Evolutionary conservation across 2,797 vertebrate genomes (phyloP), one percentile per base, ranked within the genome.

Genomic region (Botia kubotai): DNA sequence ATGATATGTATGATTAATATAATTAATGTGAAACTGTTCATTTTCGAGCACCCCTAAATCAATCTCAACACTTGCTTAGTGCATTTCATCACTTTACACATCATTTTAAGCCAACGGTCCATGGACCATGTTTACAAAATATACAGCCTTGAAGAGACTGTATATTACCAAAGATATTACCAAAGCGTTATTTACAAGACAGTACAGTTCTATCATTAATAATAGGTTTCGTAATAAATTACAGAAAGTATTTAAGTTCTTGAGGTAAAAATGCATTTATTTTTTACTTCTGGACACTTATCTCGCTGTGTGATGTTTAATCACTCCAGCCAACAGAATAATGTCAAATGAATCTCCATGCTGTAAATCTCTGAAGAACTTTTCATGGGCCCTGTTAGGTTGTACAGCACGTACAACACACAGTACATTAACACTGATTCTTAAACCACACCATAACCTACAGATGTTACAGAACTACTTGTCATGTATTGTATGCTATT

Each of bases 311-410:
- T 53, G 76, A 23, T 21, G 77, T 82, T 86, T 55, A 80, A 58
- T 84, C 80, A 72, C 82, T 46, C 17, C 60, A 33, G 74, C 85
- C 86, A 85, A 80, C 33, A 85, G 84, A 88, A 86, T 86, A 89
- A 91, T 88, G 84, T 90, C 88, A 89, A 91, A 91, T 88, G 79
- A 90, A 90, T 90, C 87, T 88, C 86, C 83, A 87, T 79, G 84
- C 87, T 87, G 87, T 90, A 90, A 91, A 93, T 88, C 87, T 89
- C 87, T 90, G 89, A 83, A 80, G 83, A 87, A 62, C 74, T 87
- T 91, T 90, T 89, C 84, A 91, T 89, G 80, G 81, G 43, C 83
- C 85, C 63, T 71, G 26, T 0, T 53, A 71, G 81, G 74, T 72
- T 4, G 21, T 67, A 43, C 10, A 62, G 82, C 50, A 84, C 39